These are phyloP conservation scores for Anas capensis DNA, from an alignment of 2,797 vertebrate species.

Conservation along the genomic window DNA sequence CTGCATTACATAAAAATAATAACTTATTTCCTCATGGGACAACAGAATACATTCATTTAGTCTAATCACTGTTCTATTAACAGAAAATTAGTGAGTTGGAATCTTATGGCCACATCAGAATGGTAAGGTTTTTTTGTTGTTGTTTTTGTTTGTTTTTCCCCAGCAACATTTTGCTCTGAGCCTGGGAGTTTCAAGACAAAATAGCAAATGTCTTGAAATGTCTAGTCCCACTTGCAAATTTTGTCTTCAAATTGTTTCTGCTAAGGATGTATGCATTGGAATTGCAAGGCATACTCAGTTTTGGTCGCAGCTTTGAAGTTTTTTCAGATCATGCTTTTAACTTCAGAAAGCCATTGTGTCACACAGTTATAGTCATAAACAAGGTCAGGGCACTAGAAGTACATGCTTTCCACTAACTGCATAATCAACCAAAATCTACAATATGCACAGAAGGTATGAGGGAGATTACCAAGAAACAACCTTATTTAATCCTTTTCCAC, in stretches of 20 bases:
- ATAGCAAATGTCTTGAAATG: neutral
- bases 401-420: neutral
- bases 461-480: neutral
- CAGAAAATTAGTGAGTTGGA: neutral
- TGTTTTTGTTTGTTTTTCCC: too few species aligned
- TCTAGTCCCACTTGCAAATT: neutral
- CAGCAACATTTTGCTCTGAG: neutral
- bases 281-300: neutral
- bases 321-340: neutral
- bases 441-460: rapidly evolving
- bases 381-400: neutral
- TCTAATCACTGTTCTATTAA: neutral
- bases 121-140: neutral
- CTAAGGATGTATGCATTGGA: neutral
- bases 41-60: neutral
- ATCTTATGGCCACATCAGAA: neutral
- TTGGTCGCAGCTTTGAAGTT: neutral
- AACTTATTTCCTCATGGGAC: neutral
- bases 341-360: neutral
- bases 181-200: rapidly evolving
- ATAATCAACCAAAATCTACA: neutral
- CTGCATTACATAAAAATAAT: neutral
- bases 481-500: neutral
- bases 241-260: neutral
- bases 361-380: neutral